Evolutionary conservation across 2,797 vertebrate genomes (phyloP).

Genomic region (Crotalus adamanteus): DNA sequence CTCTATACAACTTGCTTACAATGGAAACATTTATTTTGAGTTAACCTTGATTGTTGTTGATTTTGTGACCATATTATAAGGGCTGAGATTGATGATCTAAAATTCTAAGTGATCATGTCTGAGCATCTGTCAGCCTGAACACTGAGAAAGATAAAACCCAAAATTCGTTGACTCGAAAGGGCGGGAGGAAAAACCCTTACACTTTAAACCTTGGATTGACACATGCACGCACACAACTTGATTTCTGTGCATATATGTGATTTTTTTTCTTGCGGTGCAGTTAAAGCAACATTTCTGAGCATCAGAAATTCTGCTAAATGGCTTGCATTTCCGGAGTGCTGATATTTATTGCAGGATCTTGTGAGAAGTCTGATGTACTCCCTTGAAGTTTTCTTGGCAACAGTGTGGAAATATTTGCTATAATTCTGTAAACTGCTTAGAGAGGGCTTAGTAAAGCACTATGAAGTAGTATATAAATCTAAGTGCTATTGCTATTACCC

Average conservation of each 20-base stretch:
- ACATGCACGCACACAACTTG: not conserved
- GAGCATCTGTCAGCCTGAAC: not conserved
- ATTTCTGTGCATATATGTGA: not conserved
- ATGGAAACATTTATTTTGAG: not conserved
- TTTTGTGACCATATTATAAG: not conserved
- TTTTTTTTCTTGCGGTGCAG: not conserved
- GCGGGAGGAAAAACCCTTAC: not conserved
- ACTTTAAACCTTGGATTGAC: not conserved
- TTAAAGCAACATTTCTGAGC: not conserved
- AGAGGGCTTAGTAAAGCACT: not conserved
- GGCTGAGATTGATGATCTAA: not conserved
- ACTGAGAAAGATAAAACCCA: not conserved
- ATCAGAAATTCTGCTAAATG: not conserved
- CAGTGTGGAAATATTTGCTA: not conserved
- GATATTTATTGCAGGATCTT: not conserved
- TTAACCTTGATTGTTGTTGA: not conserved
- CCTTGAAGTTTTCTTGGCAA: not conserved
- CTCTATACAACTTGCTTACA: constrained; percentile 2
- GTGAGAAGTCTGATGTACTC: not conserved
- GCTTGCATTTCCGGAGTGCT: not conserved
- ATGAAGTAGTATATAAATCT: not conserved
- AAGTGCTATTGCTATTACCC: not conserved
- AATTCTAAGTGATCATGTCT: not conserved
- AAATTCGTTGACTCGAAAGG: not conserved
- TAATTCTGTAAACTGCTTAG: not conserved